Evolutionary conservation across 1,140 invertebrate species (phyloP), one percentile per base, ranked within the genome.

Genomic region (Drosophila littoralis): DNA sequence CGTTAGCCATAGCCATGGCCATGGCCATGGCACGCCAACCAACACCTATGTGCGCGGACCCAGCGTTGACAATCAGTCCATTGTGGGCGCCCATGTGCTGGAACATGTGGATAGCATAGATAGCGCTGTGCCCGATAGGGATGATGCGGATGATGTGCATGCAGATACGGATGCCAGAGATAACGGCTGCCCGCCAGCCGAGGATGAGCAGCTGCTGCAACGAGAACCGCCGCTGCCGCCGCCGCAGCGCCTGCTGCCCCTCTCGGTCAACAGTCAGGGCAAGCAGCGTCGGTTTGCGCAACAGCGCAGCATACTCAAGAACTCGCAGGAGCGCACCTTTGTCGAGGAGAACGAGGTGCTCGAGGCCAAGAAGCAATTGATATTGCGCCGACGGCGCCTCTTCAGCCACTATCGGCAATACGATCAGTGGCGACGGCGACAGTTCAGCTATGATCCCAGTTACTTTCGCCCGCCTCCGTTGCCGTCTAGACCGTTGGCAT

Each of bases 371-470:
- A 91, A 91, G 66, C 91, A 92, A 75, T 63, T 92, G 38, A 92
- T 92, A 38, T 76, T 91, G 75, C 80, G 91, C 2, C 86, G 90
- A 2, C 77, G 91, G 7, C 80, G 91, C 10, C 81, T 92, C 5
- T 92, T 92, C 46, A 92, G 91, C 65, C 91, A 92, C 63, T 92
- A 92, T 58, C 71, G 91, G 6, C 91, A 92, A 64, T 92, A 92
- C 61, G 91, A 92, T 78, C 85, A 91, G 77, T 92, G 91, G 91
- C 90, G 91, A 28, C 77, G 91, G 60, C 79, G 86, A 40, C 91
- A 92, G 59, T 92, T 92, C 45, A 92, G 91, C 76, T 92, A 92
- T 57, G 91, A 92, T 75, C 91, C 91, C 57, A 91, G 91, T 55
- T 91, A 92, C 72, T 92, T 91, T 81, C 91, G 91, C 64, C 80